Evolutionary conservation across 2,888 invertebrate species (phyloP), one percentile per base, ranked within the genome.

Genomic region (Camptogramma bilineatum): DNA sequence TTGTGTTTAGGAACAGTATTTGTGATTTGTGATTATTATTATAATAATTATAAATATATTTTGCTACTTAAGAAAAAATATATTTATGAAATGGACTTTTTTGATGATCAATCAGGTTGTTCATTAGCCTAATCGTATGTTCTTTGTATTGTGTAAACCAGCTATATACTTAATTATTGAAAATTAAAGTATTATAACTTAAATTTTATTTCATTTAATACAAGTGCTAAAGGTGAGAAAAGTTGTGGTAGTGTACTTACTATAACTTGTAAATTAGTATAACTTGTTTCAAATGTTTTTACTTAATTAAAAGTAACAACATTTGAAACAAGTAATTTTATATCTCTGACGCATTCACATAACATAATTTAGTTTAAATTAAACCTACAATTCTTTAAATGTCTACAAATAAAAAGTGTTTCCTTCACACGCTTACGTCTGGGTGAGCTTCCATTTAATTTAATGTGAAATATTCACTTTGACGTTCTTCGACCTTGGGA

Each of bases 401-500:
- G 17, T 44, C 34, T 39, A 39, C 7, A 8, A 51, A 51, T 51
- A 28, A n/a, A 28, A 57, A 46, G 46, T 47, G 28, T 54, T 61
- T 48, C 34, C 42, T 28, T 54, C 53, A 8, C 28, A 53, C 48
- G 53, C 47, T 31, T 19, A 39, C 54, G 54, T 42, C 18, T 55
- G 42, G 42, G 39, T 50, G 39, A n/a, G 13, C 55, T 56, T 64
- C 52, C 18, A 51, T 55, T 34, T 52, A 19, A 61, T 57, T 53
- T 54, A 31, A 39, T 65, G 56, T 51, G 13, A 39, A 57, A 61
- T 52, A 54, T 63, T 42, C 34, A 57, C 48, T 21, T 42, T 53
- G 63, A 73, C 53, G 63, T 66, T 70, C 69, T 68, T 64, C 69
- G 71, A 63, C 68, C 68, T 73, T 69, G 70, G 54, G 61, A 68